Percentiles rank a stretch among this genome's conserved stretches.
These are phyloP conservation scores for Lepilemur septentrionalis DNA, from an alignment of 2,797 vertebrate species.

Conservation along the genomic window DNA sequence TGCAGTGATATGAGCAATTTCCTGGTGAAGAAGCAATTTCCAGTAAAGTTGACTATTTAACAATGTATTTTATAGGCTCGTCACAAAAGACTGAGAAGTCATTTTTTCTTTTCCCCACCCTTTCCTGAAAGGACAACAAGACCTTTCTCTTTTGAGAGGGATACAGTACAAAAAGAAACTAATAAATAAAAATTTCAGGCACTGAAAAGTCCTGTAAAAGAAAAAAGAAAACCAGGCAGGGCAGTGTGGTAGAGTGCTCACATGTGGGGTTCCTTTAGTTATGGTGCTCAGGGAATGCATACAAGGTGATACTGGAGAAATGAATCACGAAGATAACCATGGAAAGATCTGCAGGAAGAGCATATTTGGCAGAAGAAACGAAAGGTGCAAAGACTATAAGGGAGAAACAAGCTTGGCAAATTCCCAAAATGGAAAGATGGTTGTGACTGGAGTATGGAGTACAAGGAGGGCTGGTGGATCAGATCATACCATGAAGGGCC, in stretches of 20 bases:
- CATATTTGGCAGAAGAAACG: background rate
- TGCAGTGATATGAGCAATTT: background rate
- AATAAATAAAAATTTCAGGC: background rate
- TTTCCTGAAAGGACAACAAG: background rate
- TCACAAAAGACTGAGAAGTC: background rate
- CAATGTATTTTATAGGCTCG: background rate
- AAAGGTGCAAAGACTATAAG: background rate
- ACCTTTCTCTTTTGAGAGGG: background rate
- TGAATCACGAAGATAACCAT: background rate
- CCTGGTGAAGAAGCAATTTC: constrained; percentile 13
- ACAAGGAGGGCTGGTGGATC: background rate
- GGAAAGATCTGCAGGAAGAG: background rate
- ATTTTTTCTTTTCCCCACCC: background rate
- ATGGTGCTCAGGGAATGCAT: background rate
- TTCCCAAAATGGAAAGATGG: background rate
- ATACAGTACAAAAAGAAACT: background rate
- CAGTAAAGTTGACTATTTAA: background rate
- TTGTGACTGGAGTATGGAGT: background rate
- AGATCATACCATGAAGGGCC: background rate
- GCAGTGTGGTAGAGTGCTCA: background rate
- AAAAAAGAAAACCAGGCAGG: background rate
- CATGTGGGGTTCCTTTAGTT: background rate
- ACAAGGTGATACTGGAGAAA: background rate
- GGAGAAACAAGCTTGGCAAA: background rate
- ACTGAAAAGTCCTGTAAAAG: background rate